phyloP scores from a whole-genome alignment of 2,797 vertebrate species.

The Poeciliopsis turneri region DNA sequence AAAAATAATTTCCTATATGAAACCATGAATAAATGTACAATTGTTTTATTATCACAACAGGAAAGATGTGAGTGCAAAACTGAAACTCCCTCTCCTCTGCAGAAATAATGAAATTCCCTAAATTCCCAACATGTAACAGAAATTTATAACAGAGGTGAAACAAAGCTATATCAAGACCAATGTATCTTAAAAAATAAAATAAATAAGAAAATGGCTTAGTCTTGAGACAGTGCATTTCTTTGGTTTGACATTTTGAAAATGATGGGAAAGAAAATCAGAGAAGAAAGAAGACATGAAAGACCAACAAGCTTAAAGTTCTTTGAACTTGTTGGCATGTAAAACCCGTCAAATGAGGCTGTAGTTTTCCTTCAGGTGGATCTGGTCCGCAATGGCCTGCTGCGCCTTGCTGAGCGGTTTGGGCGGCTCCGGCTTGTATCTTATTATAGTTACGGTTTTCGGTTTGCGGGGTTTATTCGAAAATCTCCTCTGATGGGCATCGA shows the following conservation, averaged over 20 bases:
- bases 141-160: neutral
- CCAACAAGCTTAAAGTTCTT: no score
- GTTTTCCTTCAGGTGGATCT: conserved; percentile 41
- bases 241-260: neutral
- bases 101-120: neutral
- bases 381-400: conserved; percentile 6
- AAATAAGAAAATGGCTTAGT: no score
- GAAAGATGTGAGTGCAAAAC: neutral
- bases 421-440: conserved; percentile 11
- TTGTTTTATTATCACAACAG: neutral
- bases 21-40: neutral
- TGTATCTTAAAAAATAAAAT: neutral
- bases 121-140: neutral
- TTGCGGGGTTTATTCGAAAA: conserved; percentile 18
- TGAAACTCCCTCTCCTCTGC: neutral
- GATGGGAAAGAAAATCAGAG: no score
- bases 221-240: neutral
- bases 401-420: conserved; percentile 1
- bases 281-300: neutral
- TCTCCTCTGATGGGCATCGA: conserved; percentile 25
- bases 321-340: neutral
- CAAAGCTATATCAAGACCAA: neutral
- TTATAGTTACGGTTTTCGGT: conserved; percentile 13
- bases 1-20: neutral
- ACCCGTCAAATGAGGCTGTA: conserved; percentile 63